Conservation (phyloP, 2,113 vertebrate genomes). For the Porphyrio hochstetteri region DNA sequence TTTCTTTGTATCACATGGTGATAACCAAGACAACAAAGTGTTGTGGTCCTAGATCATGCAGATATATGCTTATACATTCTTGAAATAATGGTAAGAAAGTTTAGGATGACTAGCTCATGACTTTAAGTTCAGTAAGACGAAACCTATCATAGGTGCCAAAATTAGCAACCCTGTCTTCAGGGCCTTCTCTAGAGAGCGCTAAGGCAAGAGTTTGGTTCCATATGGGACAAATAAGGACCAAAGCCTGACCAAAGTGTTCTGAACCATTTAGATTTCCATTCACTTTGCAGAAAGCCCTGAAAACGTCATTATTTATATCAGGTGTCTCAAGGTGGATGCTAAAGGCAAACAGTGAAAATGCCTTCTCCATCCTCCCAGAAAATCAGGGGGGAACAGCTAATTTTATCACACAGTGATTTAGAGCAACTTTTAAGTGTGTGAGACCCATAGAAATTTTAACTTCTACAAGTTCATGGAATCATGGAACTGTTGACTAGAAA, state of each 20-base stretch:
- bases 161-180: neutral
- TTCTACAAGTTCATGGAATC: neutral
- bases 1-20: neutral
- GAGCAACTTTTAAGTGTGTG: neutral
- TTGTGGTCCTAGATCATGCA: neutral
- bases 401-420: neutral
- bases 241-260: neutral
- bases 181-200: neutral
- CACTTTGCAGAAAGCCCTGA: neutral
- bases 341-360: neutral
- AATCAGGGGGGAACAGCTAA: neutral
- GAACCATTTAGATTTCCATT: neutral
- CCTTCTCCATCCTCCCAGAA: neutral
- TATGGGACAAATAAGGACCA: neutral
- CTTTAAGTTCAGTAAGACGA: neutral
- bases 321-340: neutral
- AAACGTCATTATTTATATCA: neutral
- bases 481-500: neutral
- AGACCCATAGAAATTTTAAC: neutral
- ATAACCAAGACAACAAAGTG: neutral
- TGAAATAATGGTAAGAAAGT: neutral
- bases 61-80: neutral
- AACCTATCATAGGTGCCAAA: neutral
- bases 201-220: neutral
- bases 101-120: neutral